Conservation (phyloP, 2,888 invertebrate genomes). For the Stenichneumon culpator region DNA sequence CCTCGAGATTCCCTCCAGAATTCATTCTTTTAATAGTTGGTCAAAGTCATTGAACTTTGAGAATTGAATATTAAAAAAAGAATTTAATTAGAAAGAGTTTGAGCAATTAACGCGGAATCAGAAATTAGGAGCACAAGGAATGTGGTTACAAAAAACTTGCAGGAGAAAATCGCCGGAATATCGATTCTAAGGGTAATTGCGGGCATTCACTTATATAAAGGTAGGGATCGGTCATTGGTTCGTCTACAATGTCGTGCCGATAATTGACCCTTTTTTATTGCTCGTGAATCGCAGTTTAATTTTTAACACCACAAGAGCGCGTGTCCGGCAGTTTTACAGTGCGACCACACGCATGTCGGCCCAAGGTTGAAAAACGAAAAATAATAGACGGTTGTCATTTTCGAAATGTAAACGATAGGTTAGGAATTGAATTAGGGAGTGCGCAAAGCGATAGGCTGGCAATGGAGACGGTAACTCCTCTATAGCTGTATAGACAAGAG, state of each 20-base stretch:
- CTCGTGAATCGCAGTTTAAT: slow-evolving; percentile 1
- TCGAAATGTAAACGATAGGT: not conserved
- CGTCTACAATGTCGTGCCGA: not conserved
- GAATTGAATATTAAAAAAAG: no score
- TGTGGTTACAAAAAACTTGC: no score
- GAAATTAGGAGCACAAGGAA: no score
- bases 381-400: slow-evolving; percentile 18
- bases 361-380: not conserved
- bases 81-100: no score
- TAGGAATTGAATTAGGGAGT: not conserved
- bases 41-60: not conserved
- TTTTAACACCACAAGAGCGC: not conserved
- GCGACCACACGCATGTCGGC: not conserved
- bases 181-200: not conserved
- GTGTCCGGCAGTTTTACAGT: slow-evolving; percentile 4
- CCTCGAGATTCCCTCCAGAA: not conserved
- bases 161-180: not conserved
- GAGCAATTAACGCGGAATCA: no score
- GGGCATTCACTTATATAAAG: not conserved
- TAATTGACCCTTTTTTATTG: not conserved
- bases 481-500: not conserved
- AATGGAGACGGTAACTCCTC: not conserved
- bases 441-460: not conserved
- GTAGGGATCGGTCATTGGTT: no score
- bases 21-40: not conserved